phyloP scores from a whole-genome alignment of 2,113 vertebrate species.

The Lophotis ruficrista region DNA sequence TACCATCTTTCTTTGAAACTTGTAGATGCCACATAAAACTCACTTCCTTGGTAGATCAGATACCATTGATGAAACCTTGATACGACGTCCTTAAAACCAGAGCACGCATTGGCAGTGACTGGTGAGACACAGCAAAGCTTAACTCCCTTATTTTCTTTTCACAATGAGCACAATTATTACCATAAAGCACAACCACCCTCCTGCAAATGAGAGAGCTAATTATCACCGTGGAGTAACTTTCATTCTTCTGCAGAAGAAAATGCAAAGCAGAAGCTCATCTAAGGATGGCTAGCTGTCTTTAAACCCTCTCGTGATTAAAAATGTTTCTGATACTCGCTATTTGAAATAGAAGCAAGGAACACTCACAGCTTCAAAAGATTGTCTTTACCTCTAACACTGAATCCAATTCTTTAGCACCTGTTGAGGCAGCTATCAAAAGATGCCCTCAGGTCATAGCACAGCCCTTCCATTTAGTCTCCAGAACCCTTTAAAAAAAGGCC shows the following conservation, averaged over 20 bases:
- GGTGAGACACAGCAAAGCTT: not conserved
- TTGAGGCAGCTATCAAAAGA: slow-evolving; percentile 40
- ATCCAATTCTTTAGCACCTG: not conserved
- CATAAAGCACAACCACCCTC: not conserved
- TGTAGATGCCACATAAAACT: not conserved
- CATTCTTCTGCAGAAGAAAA: not conserved
- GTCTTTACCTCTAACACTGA: not conserved
- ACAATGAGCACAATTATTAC: not conserved
- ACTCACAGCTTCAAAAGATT: slow-evolving; percentile 15
- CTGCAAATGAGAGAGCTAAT: not conserved
- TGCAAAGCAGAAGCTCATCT: slow-evolving; percentile 7
- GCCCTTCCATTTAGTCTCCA: slow-evolving; percentile 36
- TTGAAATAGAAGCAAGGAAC: slow-evolving; percentile 14
- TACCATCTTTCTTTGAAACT: not conserved
- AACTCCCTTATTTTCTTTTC: not conserved
- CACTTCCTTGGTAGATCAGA: not conserved
- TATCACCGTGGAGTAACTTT: not conserved
- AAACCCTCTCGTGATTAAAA: not conserved
- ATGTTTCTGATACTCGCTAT: not conserved
- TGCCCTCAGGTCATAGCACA: slow-evolving; percentile 20
- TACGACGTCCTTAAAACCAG: not conserved
- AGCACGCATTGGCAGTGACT: not conserved
- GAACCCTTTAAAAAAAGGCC: not conserved
- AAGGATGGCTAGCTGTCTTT: not conserved
- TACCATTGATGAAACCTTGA: not conserved